Conservation (phyloP, 1,140 invertebrate species). For the Drosophila kohkoa region DNA sequence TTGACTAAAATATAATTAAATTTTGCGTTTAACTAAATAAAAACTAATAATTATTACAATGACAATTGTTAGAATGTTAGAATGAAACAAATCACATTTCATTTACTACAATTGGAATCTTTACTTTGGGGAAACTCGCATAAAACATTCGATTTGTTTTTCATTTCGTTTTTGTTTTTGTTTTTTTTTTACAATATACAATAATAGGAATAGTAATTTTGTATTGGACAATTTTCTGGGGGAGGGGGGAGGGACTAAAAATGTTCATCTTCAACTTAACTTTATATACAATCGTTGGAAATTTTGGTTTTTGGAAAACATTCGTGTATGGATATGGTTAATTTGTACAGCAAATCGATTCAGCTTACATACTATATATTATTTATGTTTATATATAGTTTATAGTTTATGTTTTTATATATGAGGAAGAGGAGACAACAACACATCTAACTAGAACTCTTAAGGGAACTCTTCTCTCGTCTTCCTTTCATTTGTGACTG, state of each 20-base stretch:
- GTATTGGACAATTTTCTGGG: neutral
- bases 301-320: conserved; percentile 38
- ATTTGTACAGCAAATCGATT: conserved; percentile 43
- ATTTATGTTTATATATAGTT: neutral
- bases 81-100: conserved; percentile 5
- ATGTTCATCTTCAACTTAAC: neutral
- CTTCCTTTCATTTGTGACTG: neutral
- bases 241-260: neutral
- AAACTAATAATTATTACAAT: too few species aligned
- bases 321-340: conserved; percentile 40
- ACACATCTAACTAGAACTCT: conserved; percentile 18
- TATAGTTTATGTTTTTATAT: neutral
- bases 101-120: neutral
- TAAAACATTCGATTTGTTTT: neutral
- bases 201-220: conserved; percentile 25
- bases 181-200: conserved; percentile 24
- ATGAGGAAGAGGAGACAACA: conserved; percentile 15
- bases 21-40: too few species aligned
- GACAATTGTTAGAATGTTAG: too few species aligned
- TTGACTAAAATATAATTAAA: too few species aligned
- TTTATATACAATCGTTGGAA: conserved; percentile 32
- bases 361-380: conserved; percentile 26
- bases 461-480: neutral
- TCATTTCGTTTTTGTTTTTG: conserved; percentile 13
- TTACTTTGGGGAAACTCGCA: conserved; percentile 12